Evolutionary conservation across 35 echinoderm and acorn worm species (phyloP).

Genomic region (Holothuria glaberrima): DNA sequence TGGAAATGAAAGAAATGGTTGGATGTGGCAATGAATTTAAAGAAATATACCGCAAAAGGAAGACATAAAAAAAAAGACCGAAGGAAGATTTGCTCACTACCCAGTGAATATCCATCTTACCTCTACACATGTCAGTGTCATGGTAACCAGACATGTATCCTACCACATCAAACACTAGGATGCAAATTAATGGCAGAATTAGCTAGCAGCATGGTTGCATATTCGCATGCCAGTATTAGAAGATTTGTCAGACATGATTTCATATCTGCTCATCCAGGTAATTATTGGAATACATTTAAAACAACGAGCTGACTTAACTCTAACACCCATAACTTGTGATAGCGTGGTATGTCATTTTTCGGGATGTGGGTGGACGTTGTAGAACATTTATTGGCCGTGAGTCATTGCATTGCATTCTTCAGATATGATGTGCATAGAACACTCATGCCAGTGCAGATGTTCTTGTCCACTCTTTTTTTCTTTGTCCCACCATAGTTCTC

Average conservation of each 20-base stretch:
- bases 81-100: conserved; percentile 6
- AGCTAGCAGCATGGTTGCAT: not conserved
- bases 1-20: too few species aligned
- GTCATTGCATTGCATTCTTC: conserved; percentile 15
- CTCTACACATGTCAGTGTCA: not conserved
- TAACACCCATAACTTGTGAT: conserved; percentile 1
- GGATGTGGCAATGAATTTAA: too few species aligned
- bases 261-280: conserved; percentile 30
- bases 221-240: not conserved
- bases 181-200: conserved; percentile 4
- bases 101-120: conserved; percentile 3
- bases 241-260: conserved; percentile 32
- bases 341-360: conserved; percentile 28
- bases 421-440: not conserved
- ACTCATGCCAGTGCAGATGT: not conserved
- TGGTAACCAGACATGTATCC: conserved; percentile 10
- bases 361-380: not conserved
- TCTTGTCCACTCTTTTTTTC: not conserved
- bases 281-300: not conserved
- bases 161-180: not conserved
- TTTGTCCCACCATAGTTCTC: not conserved
- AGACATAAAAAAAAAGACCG: not conserved
- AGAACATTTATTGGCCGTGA: conserved; percentile 27
- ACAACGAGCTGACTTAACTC: not conserved
- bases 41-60: too few species aligned